phyloP scores from a whole-genome alignment of 2,888 invertebrate genomes.

The Desoria tigrina region DNA sequence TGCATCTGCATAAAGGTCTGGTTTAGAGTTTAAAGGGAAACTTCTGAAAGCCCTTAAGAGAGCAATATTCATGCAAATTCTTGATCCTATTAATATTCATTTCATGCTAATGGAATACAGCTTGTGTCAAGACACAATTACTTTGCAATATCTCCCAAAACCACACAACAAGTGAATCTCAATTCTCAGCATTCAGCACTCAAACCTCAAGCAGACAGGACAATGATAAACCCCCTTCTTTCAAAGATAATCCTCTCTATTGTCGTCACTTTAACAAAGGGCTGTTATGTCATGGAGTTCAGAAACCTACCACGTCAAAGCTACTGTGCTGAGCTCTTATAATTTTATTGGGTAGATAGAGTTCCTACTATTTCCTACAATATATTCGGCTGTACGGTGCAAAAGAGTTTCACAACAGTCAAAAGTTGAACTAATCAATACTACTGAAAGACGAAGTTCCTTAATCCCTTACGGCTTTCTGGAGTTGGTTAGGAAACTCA shows the following conservation, averaged over 20 bases:
- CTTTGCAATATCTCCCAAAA: conserved; percentile 33
- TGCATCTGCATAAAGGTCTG: too few relatives aligned
- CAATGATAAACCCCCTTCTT: conserved; percentile 10
- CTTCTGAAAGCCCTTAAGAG: conserved; percentile 9
- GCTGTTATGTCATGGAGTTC: conserved; percentile 17
- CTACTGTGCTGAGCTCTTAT: neutral
- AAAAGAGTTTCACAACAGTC: neutral
- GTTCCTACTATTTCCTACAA: too few relatives aligned
- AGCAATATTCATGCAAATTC: conserved; percentile 43
- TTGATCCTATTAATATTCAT: conserved; percentile 49
- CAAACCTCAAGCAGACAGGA: conserved; percentile 8
- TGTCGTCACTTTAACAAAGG: conserved; percentile 16
- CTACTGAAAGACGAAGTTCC: neutral
- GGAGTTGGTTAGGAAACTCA: too few relatives aligned
- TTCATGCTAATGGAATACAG: conserved; percentile 49
- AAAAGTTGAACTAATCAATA: conserved; percentile 10
- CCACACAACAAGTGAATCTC: conserved; percentile 22
- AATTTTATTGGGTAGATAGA: too few relatives aligned
- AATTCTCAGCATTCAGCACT: neutral
- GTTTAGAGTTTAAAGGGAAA: too few relatives aligned
- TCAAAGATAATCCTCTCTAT: conserved; percentile 16
- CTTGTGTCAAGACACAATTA: conserved; percentile 38
- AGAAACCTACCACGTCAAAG: conserved; percentile 6
- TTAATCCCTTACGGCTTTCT: too few relatives aligned
- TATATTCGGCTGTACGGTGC: neutral